Conservation (phyloP, 2,888 invertebrate species). For the Mayetiola destructor region DNA sequence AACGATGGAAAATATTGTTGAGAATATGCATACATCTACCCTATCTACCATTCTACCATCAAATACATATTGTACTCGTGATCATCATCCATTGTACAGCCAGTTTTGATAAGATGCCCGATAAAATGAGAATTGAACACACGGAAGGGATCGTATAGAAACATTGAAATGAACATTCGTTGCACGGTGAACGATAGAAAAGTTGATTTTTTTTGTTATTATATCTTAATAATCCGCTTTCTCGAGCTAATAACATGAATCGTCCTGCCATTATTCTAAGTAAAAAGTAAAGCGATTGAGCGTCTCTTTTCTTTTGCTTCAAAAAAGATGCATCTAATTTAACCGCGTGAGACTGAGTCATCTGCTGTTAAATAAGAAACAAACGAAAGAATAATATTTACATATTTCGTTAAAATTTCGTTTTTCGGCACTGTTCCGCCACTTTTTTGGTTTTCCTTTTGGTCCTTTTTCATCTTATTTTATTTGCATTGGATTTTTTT, state of each 20-base stretch:
- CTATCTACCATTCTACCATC: too few relatives aligned
- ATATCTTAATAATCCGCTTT: conserved; percentile 7
- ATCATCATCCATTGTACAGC: neutral
- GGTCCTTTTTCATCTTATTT: neutral
- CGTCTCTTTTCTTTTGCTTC: neutral
- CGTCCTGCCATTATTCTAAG: conserved; percentile 8
- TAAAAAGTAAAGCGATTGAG: neutral
- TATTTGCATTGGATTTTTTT: too few relatives aligned
- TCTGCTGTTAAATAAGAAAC: too few relatives aligned
- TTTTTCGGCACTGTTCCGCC: conserved; percentile 5
- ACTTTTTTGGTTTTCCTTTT: neutral
- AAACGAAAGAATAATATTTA: conserved; percentile 8
- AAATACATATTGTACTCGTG: neutral
- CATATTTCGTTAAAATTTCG: conserved; percentile 7
- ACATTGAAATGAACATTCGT: neutral
- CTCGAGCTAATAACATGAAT: conserved; percentile 7
- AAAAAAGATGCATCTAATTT: too few relatives aligned
- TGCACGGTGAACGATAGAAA: neutral
- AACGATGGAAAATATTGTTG: neutral
- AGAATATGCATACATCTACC: too few relatives aligned
- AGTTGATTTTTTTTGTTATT: conserved; percentile 10
- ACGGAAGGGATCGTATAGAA: too few relatives aligned
- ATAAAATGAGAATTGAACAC: too few relatives aligned
- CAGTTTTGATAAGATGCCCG: neutral
- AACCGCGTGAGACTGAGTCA: too few relatives aligned